These are phyloP conservation scores for Nothobranchius kuhntae DNA, from an alignment of 2,113 vertebrate species.

Conservation along the genomic window DNA sequence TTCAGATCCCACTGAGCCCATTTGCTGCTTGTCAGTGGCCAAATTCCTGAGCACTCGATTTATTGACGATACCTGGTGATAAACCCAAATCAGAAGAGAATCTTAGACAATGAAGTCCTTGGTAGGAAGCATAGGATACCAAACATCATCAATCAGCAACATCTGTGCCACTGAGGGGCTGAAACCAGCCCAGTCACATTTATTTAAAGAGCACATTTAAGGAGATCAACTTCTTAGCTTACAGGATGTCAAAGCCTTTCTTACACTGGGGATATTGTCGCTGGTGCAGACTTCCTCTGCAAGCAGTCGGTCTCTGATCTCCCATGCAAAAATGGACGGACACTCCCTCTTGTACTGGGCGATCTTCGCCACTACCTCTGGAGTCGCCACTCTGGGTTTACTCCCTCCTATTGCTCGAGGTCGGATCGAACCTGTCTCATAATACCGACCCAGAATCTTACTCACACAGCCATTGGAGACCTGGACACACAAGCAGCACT, in stretches of 20 bases:
- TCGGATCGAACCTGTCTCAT: conserved; percentile 99
- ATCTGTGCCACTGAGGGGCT: too few relatives aligned
- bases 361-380: conserved; percentile 98
- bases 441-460: conserved; percentile 99
- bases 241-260: conserved; percentile 31
- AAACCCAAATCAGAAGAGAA: conserved; percentile 43
- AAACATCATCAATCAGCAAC: too few relatives aligned
- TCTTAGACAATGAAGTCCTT: neutral
- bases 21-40: conserved; percentile 98
- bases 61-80: conserved; percentile 94
- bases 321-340: conserved; percentile 99
- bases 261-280: conserved; percentile 99
- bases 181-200: too few relatives aligned
- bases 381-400: conserved; percentile 97
- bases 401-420: conserved; percentile 98
- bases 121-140: neutral
- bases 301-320: conserved; percentile 98
- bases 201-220: too few relatives aligned
- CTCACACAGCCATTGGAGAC: conserved; percentile 99
- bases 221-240: neutral
- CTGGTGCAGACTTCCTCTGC: conserved; percentile 98
- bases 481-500: conserved; percentile 85
- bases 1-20: conserved; percentile 93
- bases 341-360: conserved; percentile 99
- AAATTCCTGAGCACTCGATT: conserved; percentile 99